Evolutionary conservation across 2,113 vertebrate genomes (phyloP), one percentile per base, ranked within the genome.

Genomic region (Nothobranchius kuhntae): DNA sequence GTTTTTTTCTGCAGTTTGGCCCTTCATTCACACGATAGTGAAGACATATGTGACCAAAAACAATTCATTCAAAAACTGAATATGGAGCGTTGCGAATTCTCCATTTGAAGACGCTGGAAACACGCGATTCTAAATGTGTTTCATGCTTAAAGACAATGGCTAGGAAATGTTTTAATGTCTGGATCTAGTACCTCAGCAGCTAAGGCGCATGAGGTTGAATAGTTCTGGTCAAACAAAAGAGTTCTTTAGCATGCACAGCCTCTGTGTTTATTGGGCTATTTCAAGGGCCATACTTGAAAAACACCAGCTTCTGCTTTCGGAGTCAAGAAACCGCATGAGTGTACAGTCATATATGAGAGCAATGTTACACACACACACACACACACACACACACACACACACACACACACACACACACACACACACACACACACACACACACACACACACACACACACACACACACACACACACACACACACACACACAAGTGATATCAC

Each of bases 251-350:
- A 4, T 30, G 30, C 30, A 30, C 30, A 30, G 40, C 65, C 54
- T 57, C 48, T 75, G 59, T 62, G 26, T 78, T 78, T 73, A 42
- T 65, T 4, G 35, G 44, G 53, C 63, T 76, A 78, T 87, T 89
- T 86, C 57, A 71, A 61, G 68, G 30, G 60, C 24, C 44, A 42
- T 67, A 45, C 77, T 61, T 44, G 63, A 81, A 61, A 65, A 53
- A 65, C 63, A 63, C 71, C 59, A 54, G 36, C 1, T 13, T 68
- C 70, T 50, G 24, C 67, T 21, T 21, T 21, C 21, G 21, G 21
- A 71, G 56, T 62, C 61, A 64, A 50, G 63, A 52, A 74, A 75
- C 63, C 72, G 45, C 65, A 68, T 7, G 0, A 60, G 61, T 53
- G 54, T 26, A 81, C 9, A 40, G 57, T 40, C 68, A 50, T 38